phyloP scores from a whole-genome alignment of 2,888 invertebrate species.

The Ramazzottius varieornatus region DNA sequence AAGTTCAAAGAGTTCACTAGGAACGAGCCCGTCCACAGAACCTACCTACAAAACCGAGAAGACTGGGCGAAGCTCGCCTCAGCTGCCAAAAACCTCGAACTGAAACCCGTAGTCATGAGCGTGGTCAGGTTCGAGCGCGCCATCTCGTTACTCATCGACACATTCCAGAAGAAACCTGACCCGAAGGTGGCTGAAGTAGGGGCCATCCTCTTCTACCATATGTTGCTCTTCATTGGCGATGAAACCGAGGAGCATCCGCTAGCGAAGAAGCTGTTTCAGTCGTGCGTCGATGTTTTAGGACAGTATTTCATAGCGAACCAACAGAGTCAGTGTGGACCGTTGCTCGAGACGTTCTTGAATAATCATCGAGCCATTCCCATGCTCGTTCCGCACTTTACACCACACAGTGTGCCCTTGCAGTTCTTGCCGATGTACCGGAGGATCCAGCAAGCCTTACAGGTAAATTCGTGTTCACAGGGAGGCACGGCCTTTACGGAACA shows the following conservation, averaged over 20 bases:
- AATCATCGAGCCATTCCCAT: neutral
- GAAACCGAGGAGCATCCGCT: neutral
- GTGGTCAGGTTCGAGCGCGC: neutral
- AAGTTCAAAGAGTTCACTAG: neutral
- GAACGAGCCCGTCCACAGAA: neutral
- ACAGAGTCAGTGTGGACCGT: neutral
- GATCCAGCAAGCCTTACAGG: neutral
- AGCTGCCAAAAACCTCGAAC: neutral
- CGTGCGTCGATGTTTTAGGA: neutral
- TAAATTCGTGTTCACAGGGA: neutral
- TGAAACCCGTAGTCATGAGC: neutral
- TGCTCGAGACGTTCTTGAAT: neutral
- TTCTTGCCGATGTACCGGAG: neutral
- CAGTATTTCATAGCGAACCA: conserved; percentile 1
- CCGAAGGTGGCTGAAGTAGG: neutral
- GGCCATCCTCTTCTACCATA: neutral
- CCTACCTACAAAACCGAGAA: neutral
- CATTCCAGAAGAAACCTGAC: neutral
- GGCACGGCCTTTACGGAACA: no score
- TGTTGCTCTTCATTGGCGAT: neutral
- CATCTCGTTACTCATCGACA: neutral
- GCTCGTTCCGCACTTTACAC: neutral
- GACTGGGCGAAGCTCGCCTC: neutral
- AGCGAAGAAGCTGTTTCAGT: neutral
- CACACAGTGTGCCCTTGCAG: neutral